Evolutionary conservation across 2,888 invertebrate species (phyloP), one percentile per base, ranked within the genome.

Genomic region (Pasiphila rectangulata): DNA sequence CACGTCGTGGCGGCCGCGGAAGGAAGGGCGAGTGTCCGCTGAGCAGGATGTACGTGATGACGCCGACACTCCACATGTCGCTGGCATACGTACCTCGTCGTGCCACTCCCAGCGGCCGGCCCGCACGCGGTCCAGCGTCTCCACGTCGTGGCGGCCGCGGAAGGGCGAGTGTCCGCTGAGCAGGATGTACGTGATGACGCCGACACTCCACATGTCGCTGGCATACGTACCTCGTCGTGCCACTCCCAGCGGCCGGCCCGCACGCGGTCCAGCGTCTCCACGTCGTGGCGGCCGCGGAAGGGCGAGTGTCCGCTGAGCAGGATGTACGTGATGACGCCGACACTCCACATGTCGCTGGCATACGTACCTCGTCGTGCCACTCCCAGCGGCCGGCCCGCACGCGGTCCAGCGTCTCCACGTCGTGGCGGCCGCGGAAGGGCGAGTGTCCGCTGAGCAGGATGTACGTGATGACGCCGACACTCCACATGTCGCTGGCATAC

Each of bases 1-100:
- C 25, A 94, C 90, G 70, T 98, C 98, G 68, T 96, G 94, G 7
- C 69, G 59, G 0, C 97, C 97, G 51, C 95, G 89, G 92, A 99
- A 99, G 3, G 98, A n/a, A n/a, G n/a, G n/a, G 98, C 24, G 98
- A 98, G 44, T 93, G 90, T 12, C 98, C 98, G 40, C 95, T 94
- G 2, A 97, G 89, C 5, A 98, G 87, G 50, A 98, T 94, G 79
- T 96, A 95, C 0, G 97, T 96, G 44, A 98, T 95, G 60, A 97
- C 93, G 64, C 98, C 98, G 12, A 95, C 89, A 42, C 95, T 94
- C 98, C 98, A 98, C 95, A 98, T 94, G 71, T 98, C 98, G 0
- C 96, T 94, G 0, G n/a, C n/a, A 3, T 13, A 3, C 5, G 7
- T 15, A 91, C 88, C 37, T 94, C 92, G 51, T 94, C 93, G 59